Evolutionary conservation across 2,797 vertebrate species (phyloP), one percentile per base, ranked within the genome.

Genomic region (Adelosebastes latens): DNA sequence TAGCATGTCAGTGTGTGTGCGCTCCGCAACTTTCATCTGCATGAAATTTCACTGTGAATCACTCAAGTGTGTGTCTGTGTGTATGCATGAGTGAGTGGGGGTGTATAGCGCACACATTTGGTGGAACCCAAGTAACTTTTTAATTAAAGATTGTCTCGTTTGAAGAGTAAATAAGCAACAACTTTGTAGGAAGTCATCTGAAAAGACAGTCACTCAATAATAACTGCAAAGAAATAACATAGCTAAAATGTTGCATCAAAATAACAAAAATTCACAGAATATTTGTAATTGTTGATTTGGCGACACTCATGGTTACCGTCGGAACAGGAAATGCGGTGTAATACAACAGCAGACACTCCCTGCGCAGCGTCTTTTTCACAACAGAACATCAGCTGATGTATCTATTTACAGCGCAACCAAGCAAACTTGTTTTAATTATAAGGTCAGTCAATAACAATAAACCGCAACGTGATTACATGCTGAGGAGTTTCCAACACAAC

Each of bases 1-100:
- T 78, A 73, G 36, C 31, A 32, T 69, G 14, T 72, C n/a, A 22
- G n/a, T 75, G 72, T 81, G 65, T 81, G 72, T 81, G 65, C 79
- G 6, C 66, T 16, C 56, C 24, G 42, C 14, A 71, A 79, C 80
- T 60, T 85, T 60, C 65, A 79, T 65, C 73, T 69, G 67, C 73
- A 78, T 62, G 31, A 70, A 77, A 67, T 69, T 84, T 77, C 24
- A 36, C n/a, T 5, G 32, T 79, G 58, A 80, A 42, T 63, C 70
- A 72, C 29, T 76, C 29, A n/a, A 42, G 77, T 70, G 59, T 72
- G 75, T 79, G 31, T 79, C 8, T 82, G 52, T 24, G 27, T 75
- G 25, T 69, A 13, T 11, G 60, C 1, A 3, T 27, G 22, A 13
- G 42, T 31, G 36, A 14, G 67, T 75, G 65, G 22, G 64, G 52